phyloP scores from a whole-genome alignment of 2,797 vertebrate genomes.

The Cuculus canorus region DNA sequence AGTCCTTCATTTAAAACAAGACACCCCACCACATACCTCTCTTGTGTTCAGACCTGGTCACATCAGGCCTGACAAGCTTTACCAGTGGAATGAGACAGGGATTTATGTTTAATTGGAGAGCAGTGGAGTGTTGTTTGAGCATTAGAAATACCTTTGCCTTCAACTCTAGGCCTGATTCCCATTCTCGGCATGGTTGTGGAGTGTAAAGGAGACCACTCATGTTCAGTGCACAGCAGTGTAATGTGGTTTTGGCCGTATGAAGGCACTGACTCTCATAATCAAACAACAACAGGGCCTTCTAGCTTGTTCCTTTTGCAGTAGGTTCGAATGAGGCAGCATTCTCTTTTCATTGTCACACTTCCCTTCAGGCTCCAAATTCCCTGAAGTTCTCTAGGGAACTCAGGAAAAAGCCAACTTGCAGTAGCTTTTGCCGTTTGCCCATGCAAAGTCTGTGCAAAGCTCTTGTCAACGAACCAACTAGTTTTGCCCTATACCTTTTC shows the following conservation, averaged over 20 bases:
- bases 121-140: background rate
- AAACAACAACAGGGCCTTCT: background rate
- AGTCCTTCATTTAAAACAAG: background rate
- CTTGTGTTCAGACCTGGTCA: background rate
- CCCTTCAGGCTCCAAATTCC: background rate
- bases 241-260: background rate
- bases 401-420: background rate
- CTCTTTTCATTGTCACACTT: background rate
- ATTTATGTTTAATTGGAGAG: background rate
- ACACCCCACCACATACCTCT: background rate
- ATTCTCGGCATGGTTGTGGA: background rate
- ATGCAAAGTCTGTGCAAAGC: background rate
- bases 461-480: background rate
- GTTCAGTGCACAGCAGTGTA: background rate
- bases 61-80: background rate
- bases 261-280: background rate
- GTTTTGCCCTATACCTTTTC: background rate
- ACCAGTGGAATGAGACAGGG: background rate
- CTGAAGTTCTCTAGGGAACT: background rate
- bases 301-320: background rate
- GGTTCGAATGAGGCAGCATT: background rate
- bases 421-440: background rate
- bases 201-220: background rate
- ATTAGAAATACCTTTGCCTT: background rate
- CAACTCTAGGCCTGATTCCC: background rate